Base-by-base conservation (phyloP, 2,797 vertebrate species). In the Cottoperca gobio region DNA sequence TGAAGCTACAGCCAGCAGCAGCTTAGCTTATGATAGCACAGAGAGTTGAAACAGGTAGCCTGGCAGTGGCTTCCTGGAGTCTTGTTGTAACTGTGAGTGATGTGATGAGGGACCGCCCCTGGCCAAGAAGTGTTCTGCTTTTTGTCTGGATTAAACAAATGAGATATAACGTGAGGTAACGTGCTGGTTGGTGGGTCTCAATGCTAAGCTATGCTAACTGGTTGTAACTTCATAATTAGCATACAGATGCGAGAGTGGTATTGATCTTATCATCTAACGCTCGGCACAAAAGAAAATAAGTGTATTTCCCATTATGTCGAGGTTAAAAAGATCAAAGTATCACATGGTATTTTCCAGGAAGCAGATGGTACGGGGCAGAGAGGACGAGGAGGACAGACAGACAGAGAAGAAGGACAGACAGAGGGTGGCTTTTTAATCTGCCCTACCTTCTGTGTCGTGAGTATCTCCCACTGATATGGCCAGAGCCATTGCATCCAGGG, bases 401-500 rank as follows among this genome's bases (percentile, higher is more conserved):
- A 76, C 76, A 86, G 79, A 76, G 65, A 70, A 26, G 81, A 80
- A 70, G 81, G 90, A 88, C 74, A 88, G 83, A 88, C 81, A 89
- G 85, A 86, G 83, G 83, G 77, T 57, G 72, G 76, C 71, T 67
- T 81, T 84, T 71, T 82, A 53, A 86, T 91, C 91, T 89, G 89
- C 82, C 96, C 95, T 95, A 99, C 97, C 98, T 99, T 94, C 97
- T 96, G 93, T 99, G 97, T 81, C 97, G 95, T 82, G 97, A 97
- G 84, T 99, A 98, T 95, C 97, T 98, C 88, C 97, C 97, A 94
- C 97, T 97, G 90, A 96, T 95, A 81, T 99, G 98, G 90, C 98
- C 98, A 49, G 96, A 96, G 94, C 97, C 97, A 3, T 96, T 96
- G 92, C 97, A 99, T 95, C 97, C 98, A 81, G 97, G 97, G 78